Evolutionary conservation across 2,797 vertebrate genomes (phyloP).

Genomic region (Myiotriccus ornatus): DNA sequence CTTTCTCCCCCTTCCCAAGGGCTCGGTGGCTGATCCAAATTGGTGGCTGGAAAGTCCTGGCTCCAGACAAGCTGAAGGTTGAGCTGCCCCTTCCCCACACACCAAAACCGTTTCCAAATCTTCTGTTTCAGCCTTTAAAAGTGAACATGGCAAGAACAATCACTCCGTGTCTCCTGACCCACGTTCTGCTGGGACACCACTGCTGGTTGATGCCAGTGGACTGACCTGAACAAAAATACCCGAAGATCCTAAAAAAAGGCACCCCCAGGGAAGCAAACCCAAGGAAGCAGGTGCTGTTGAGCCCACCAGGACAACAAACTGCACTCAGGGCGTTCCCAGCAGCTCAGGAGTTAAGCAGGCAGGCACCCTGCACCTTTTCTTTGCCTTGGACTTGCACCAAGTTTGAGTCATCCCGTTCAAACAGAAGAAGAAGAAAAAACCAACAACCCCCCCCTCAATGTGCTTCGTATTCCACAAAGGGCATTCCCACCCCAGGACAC

Average conservation of each 20-base stretch:
- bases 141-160: background rate
- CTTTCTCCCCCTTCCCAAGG: background rate
- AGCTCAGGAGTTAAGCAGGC: constrained; percentile 16
- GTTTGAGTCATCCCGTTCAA: constrained; percentile 50
- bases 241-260: background rate
- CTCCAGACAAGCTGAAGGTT: background rate
- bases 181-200: background rate
- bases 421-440: background rate
- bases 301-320: background rate
- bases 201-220: background rate
- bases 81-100: background rate
- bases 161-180: background rate
- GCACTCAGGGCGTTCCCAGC: background rate
- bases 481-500: background rate
- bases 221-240: background rate
- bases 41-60: no score
- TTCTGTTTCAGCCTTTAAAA: background rate
- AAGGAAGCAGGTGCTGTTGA: background rate
- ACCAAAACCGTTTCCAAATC: background rate
- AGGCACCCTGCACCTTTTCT: constrained; percentile 39
- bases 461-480: background rate
- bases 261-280: background rate
- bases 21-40: background rate
- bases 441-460: no score
- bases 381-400: constrained; percentile 59